Evolutionary conservation across 2,888 invertebrate genomes (phyloP), one percentile per base, ranked within the genome.

Genomic region (Macaria liturata): DNA sequence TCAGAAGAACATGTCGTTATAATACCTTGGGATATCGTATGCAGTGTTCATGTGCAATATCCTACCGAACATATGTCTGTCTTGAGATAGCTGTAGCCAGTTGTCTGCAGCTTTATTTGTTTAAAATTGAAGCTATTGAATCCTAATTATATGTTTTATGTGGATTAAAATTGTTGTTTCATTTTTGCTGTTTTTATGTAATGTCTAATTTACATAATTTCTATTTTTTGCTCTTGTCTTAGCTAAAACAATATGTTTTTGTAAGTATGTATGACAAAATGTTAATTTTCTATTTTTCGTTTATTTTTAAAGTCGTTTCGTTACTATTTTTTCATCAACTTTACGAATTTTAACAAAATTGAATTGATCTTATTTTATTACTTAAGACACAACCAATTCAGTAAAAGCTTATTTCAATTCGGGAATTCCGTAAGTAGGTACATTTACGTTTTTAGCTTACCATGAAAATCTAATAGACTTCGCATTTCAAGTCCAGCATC

Each of bases 401-500:
- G 58, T 60, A 62, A 59, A 48, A 49, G 58, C 42, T 42, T 37
- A 4, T 7, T 37, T 37, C 34, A 40, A 9, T 32, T 50, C 34
- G 46, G 50, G 52, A 49, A 49, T 54, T 48, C 32, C 49, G 45
- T 55, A 40, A 40, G 45, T 59, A 20, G 20, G 20, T 20, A 20
- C 75, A 71, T 78, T 76, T 76, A 78, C 80, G 76, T 74, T 78
- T 77, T 78, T 76, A 81, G 75, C 80, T 85, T 81, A 80, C 80
- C 79, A 84, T 84, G 83, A 60, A 87, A 85, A 84, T 81, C 80
- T 80, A 84, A 85, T 84, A 81, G 78, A 81, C 78, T 76, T 75
- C 80, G 79, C 83, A 81, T 81, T 86, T 78, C 61, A 65, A 66
- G 70, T 74, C 72, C 74, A 73, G 83, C 80, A 84, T 86, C 71